Evolutionary conservation across 2,888 invertebrate species (phyloP).

Genomic region (Scaptomyza polygonia): DNA sequence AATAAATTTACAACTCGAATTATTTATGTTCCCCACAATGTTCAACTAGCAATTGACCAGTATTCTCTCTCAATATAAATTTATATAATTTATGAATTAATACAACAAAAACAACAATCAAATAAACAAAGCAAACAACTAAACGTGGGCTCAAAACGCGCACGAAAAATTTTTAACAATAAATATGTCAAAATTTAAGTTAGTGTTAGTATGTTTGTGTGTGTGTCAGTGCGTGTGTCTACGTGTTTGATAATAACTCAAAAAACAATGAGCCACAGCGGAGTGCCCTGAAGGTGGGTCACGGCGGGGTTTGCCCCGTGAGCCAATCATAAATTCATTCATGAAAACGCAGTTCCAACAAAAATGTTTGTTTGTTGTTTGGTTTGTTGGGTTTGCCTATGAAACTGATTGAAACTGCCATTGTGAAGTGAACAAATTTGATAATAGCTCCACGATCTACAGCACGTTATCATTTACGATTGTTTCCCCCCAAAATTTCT

Average conservation of each 20-base stretch:
- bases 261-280: constrained; percentile 31
- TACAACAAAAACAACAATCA: constrained; percentile 9
- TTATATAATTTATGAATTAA: constrained; percentile 66
- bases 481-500: background rate
- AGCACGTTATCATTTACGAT: constrained; percentile 17
- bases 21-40: constrained; percentile 66
- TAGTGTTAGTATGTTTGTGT: constrained; percentile 12
- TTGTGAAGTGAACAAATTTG: background rate
- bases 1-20: constrained; percentile 61
- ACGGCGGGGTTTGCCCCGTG: constrained; percentile 13
- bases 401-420: constrained; percentile 27
- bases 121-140: constrained; percentile 1
- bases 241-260: constrained; percentile 53
- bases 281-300: constrained; percentile 6
- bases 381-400: constrained; percentile 6
- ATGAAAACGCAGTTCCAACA: constrained; percentile 58
- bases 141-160: constrained; percentile 28
- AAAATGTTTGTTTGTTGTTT: constrained; percentile 20
- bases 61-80: constrained; percentile 3
- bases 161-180: constrained; percentile 46
- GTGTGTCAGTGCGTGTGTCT: constrained; percentile 15
- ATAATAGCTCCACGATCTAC: constrained; percentile 16
- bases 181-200: constrained; percentile 28
- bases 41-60: constrained; percentile 70
- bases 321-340: constrained; percentile 74